These are phyloP conservation scores for Argentina silus DNA, from an alignment of 2,797 vertebrate species.

Conservation along the genomic window DNA sequence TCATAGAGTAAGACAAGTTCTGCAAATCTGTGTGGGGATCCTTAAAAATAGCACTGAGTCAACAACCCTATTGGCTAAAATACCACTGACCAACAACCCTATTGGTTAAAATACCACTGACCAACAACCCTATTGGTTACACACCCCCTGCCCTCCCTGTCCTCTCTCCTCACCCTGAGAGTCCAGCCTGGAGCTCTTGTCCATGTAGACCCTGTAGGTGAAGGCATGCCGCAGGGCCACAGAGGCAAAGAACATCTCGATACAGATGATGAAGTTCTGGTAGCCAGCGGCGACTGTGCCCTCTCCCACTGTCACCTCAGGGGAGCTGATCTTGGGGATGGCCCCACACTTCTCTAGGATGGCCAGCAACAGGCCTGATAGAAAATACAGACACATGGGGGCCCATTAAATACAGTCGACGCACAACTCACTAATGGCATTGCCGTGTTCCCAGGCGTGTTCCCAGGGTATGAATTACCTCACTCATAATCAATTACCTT, in stretches of 20 bases:
- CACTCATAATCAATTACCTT: neutral
- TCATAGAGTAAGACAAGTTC: neutral
- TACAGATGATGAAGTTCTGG: constrained; percentile 97
- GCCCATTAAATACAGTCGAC: neutral
- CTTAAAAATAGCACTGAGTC: too few species aligned
- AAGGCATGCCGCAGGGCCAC: constrained; percentile 93
- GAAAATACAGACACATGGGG: neutral
- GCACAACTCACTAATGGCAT: neutral
- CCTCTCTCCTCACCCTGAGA: constrained; percentile 82
- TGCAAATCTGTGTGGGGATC: too few species aligned
- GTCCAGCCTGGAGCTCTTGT: constrained; percentile 86
- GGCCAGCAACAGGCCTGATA: constrained; percentile 91
- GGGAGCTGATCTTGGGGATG: constrained; percentile 91
- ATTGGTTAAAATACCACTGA: too few species aligned
- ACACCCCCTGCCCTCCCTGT: neutral
- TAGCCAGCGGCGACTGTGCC: constrained; percentile 95
- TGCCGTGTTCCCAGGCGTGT: neutral
- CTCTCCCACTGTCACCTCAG: constrained; percentile 88
- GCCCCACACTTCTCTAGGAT: constrained; percentile 96
- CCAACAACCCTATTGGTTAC: too few species aligned
- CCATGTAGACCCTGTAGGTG: constrained; percentile 90
- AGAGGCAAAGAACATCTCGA: constrained; percentile 98
- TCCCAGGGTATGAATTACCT: neutral
- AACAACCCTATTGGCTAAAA: too few species aligned
- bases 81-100: too few species aligned